phyloP scores from a whole-genome alignment of 2,113 vertebrate genomes.

The Bambusicola thoracicus region DNA sequence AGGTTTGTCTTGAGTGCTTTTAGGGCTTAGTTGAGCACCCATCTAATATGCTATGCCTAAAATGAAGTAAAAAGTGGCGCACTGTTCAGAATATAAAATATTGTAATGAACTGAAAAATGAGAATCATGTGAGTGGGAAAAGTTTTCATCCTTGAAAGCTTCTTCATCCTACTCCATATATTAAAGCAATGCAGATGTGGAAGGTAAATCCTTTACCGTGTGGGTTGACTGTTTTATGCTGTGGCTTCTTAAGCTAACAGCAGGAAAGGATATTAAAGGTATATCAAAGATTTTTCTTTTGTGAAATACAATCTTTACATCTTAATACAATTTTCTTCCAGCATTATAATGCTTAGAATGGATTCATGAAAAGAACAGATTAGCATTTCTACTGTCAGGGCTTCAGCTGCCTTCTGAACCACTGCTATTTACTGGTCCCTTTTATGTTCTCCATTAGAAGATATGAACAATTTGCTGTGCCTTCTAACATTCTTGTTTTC shows the following conservation, averaged over 20 bases:
- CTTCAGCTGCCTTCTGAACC: constrained; percentile 1
- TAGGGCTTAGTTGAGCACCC: constrained; percentile 32
- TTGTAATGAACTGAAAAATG: constrained; percentile 26
- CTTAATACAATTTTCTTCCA: background rate
- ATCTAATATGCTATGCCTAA: constrained; percentile 3
- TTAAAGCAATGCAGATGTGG: constrained; percentile 14
- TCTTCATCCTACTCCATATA: background rate
- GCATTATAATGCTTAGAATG: background rate
- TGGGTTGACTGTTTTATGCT: constrained; percentile 1
- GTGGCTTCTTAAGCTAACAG: constrained; percentile 9
- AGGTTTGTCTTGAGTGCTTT: constrained; percentile 28
- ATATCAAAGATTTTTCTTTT: background rate
- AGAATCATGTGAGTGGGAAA: constrained; percentile 35
- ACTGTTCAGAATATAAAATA: constrained; percentile 21
- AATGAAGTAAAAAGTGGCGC: background rate
- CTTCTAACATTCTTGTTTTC: background rate
- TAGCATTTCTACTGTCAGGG: background rate
- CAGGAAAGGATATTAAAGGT: constrained; percentile 22
- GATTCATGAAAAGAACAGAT: background rate
- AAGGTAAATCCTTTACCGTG: constrained; percentile 29
- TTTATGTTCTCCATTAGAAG: constrained; percentile 29
- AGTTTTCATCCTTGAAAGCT: constrained; percentile 14
- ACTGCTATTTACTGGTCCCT: background rate
- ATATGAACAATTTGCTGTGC: background rate
- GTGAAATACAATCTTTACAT: background rate